Evolutionary conservation across 2,888 invertebrate species (phyloP).

Genomic region (Rhagium mordax): DNA sequence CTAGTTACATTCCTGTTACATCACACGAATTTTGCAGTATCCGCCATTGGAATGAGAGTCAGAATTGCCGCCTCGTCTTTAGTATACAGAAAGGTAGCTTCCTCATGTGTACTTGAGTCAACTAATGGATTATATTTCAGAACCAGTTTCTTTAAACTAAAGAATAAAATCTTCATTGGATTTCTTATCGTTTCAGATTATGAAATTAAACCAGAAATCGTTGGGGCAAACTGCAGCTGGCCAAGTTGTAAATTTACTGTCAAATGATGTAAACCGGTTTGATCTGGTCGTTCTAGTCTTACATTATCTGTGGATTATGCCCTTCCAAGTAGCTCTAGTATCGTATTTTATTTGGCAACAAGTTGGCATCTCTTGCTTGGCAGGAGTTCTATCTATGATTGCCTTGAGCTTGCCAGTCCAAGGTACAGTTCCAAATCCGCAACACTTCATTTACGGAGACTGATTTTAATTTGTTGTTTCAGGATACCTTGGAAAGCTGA

Average conservation of each 20-base stretch:
- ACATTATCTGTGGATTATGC: constrained; percentile 87
- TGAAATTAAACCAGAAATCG: constrained; percentile 78
- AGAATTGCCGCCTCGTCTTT: constrained; percentile 84
- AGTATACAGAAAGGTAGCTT: constrained; percentile 88
- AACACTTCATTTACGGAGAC: no score
- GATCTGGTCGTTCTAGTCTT: constrained; percentile 80
- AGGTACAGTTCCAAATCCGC: no score
- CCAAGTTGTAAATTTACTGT: constrained; percentile 86
- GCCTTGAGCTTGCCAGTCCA: constrained; percentile 71
- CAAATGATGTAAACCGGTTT: constrained; percentile 88
- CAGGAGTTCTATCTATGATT: constrained; percentile 75
- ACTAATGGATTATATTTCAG: no score
- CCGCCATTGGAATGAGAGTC: constrained; percentile 82
- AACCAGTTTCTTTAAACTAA: no score
- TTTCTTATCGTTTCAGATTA: constrained; percentile 68
- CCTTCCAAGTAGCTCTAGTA: constrained; percentile 79
- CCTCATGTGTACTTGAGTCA: no score
- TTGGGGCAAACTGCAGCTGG: constrained; percentile 87
- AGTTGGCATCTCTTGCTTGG: constrained; percentile 73
- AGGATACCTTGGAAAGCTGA: constrained; percentile 62
- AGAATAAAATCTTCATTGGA: no score
- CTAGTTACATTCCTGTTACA: constrained; percentile 74
- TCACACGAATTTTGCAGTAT: constrained; percentile 72
- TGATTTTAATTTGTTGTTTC: constrained; percentile 32
- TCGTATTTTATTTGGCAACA: constrained; percentile 74